phyloP scores from a whole-genome alignment of 2,888 invertebrate species.

The Tenthredo scrophulariae region DNA sequence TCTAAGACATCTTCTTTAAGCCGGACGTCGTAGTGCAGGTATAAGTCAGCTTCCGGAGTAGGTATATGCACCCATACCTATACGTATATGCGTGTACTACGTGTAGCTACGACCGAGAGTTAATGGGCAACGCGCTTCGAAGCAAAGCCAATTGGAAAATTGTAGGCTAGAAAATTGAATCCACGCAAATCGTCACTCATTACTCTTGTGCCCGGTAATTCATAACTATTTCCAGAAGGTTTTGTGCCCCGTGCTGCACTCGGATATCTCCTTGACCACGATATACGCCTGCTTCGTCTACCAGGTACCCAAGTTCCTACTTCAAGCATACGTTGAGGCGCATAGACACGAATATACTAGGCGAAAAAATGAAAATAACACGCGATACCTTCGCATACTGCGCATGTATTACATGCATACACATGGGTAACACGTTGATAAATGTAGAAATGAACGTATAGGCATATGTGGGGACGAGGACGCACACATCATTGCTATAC shows the following conservation, averaged over 20 bases:
- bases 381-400: neutral
- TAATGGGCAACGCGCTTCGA: constrained; percentile 3
- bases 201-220: constrained; percentile 17
- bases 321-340: neutral
- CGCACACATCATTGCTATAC: neutral
- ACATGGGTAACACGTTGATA: neutral
- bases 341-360: neutral
- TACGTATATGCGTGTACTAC: neutral
- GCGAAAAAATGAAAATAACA: neutral
- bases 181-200: constrained; percentile 31
- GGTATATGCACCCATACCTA: neutral
- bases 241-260: constrained; percentile 6
- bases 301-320: neutral
- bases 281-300: neutral
- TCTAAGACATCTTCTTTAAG: neutral
- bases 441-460: neutral
- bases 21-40: constrained; percentile 1
- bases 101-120: neutral
- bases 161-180: constrained; percentile 35
- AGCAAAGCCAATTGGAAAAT: constrained; percentile 41
- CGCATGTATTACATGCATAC: neutral
- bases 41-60: constrained; percentile 28
- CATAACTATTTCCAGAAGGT: constrained; percentile 23
- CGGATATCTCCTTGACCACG: constrained; percentile 37
- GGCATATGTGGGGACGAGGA: neutral